These are phyloP conservation scores for Equus quagga DNA, from an alignment of 2,113 vertebrate species.

Conservation along the genomic window DNA sequence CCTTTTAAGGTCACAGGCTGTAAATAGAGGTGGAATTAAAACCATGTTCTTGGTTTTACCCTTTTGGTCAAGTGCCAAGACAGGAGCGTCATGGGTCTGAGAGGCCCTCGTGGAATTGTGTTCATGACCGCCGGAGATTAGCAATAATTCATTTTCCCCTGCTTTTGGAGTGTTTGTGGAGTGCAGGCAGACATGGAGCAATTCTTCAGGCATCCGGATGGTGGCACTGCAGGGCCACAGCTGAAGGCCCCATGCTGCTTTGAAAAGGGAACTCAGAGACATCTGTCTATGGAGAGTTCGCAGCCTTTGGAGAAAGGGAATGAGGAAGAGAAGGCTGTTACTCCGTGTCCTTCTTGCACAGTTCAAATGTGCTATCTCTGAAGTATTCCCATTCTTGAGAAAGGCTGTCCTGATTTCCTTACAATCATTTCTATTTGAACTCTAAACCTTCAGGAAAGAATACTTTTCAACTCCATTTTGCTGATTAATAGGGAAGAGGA, in stretches of 20 bases:
- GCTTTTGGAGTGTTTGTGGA: not conserved
- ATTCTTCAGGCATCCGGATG: not conserved
- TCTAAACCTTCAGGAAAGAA: not conserved
- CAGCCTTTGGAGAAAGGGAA: not conserved
- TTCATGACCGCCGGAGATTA: no score
- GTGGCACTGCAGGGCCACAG: conserved; percentile 49
- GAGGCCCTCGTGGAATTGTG: not conserved
- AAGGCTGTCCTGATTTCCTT: not conserved
- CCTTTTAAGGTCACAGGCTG: not conserved
- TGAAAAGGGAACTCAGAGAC: not conserved
- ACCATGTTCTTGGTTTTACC: not conserved
- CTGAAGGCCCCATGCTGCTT: not conserved
- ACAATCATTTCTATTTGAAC: not conserved
- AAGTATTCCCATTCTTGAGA: not conserved
- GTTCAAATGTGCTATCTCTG: not conserved
- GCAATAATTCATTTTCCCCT: not conserved
- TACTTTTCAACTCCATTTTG: not conserved
- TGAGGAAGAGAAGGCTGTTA: not conserved
- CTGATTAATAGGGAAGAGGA: not conserved
- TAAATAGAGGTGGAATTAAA: not conserved
- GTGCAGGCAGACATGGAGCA: not conserved
- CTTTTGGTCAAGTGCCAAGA: not conserved
- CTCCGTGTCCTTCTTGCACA: not conserved
- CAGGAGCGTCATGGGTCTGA: not conserved
- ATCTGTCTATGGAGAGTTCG: not conserved